phyloP scores from a whole-genome alignment of 2,888 invertebrate species.

The Cerceris rybyensis region DNA sequence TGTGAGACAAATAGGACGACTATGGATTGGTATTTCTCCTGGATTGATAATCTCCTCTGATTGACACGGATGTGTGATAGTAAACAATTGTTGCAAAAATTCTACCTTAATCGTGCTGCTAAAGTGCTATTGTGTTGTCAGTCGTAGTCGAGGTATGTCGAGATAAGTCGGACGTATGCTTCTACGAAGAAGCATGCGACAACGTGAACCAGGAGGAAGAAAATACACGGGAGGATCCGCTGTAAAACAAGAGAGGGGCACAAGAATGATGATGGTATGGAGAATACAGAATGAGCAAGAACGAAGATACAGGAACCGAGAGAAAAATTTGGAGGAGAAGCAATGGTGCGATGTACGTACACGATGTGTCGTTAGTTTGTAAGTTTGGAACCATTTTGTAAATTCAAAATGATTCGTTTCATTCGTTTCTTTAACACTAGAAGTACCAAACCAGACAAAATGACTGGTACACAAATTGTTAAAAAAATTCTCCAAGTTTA shows the following conservation, averaged over 20 bases:
- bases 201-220: conserved; percentile 15
- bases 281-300: conserved; percentile 36
- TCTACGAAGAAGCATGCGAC: conserved; percentile 7
- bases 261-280: conserved; percentile 40
- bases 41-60: no score
- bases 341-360: conserved; percentile 3
- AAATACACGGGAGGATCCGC: conserved; percentile 25
- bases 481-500: no score
- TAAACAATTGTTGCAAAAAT: conserved; percentile 38
- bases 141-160: conserved; percentile 50
- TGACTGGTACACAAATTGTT: no score
- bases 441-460: no score
- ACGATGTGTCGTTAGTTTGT: no score
- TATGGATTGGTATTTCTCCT: no score
- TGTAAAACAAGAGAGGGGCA: conserved; percentile 21
- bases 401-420: no score
- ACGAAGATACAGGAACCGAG: conserved; percentile 8
- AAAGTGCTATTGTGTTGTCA: conserved; percentile 54
- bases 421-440: no score
- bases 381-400: no score
- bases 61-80: conserved; percentile 23
- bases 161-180: conserved; percentile 25
- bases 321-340: conserved; percentile 4
- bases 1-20: no score
- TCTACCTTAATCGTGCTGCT: conserved; percentile 41